A percentile compares a stretch with the other conserved stretches of the same genome.
These are phyloP conservation scores for Tribolium castaneum DNA, from an alignment of 1,140 invertebrate genomes.

Conservation along the genomic window DNA sequence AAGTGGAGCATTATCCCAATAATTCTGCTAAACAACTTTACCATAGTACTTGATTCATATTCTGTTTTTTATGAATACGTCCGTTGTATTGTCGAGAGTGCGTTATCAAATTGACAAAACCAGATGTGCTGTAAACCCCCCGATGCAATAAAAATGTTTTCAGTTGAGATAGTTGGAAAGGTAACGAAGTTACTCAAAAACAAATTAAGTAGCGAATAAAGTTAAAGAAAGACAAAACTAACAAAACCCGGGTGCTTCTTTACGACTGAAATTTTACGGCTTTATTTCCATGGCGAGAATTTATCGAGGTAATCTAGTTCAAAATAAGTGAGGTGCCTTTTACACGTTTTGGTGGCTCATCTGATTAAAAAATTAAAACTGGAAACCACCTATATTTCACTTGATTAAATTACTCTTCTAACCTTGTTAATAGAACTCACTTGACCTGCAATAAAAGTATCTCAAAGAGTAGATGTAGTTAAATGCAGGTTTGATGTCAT, in stretches of 20 bases:
- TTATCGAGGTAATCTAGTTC: slow-evolving; percentile 46
- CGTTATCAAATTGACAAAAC: not conserved
- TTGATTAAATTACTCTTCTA: not conserved
- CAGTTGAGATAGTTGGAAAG: not conserved
- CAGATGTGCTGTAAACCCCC: not conserved
- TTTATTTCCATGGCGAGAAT: slow-evolving; percentile 24
- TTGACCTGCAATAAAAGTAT: slow-evolving; percentile 14
- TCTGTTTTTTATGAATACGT: not conserved
- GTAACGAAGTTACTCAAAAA: slow-evolving; percentile 45
- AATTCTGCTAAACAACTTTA: not conserved
- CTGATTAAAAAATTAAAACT: not conserved
- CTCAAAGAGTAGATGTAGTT: not conserved
- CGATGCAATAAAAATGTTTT: not conserved
- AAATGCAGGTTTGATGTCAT: slow-evolving; percentile 17
- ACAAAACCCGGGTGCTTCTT: slow-evolving; percentile 44
- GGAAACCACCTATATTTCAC: not conserved
- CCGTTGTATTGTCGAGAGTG: not conserved
- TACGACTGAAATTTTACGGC: slow-evolving; percentile 48
- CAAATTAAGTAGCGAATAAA: slow-evolving; percentile 48
- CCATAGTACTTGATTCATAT: not conserved
- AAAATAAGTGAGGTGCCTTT: slow-evolving; percentile 17
- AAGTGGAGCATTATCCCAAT: not conserved
- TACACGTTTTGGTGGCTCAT: not conserved
- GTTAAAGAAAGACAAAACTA: slow-evolving; percentile 49
- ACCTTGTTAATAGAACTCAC: not conserved